Evolutionary conservation across 2,888 invertebrate genomes (phyloP).

Genomic region (Habroteleia sp.): DNA sequence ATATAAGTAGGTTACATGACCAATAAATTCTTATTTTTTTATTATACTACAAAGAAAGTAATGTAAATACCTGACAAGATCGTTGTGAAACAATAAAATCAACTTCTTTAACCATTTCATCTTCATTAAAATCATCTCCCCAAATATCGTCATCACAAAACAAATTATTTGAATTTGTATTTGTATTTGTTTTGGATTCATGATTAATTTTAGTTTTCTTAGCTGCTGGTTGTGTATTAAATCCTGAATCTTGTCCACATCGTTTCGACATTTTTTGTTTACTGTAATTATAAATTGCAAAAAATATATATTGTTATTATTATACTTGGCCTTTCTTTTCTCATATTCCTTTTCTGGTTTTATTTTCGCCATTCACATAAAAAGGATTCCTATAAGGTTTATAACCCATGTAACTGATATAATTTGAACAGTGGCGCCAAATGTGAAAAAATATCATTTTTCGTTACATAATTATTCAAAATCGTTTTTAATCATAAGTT

Average conservation of each 20-base stretch:
- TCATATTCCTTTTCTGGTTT: too few species aligned
- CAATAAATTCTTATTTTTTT: too few species aligned
- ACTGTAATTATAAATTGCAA: too few species aligned
- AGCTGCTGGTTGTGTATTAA: not conserved
- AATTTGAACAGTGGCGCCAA: too few species aligned
- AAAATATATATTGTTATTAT: not conserved
- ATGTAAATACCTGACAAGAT: constrained; percentile 7
- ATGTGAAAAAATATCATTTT: too few species aligned
- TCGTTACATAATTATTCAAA: too few species aligned
- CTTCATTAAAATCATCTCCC: constrained; percentile 24
- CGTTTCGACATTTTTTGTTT: constrained; percentile 16
- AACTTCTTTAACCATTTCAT: constrained; percentile 24
- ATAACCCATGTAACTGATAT: too few species aligned
- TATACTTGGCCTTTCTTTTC: too few species aligned
- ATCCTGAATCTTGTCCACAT: constrained; percentile 6
- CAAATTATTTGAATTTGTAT: not conserved
- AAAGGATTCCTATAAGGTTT: too few species aligned
- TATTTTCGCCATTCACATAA: too few species aligned
- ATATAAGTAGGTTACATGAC: not conserved
- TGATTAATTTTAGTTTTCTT: constrained; percentile 14
- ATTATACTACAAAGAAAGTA: too few species aligned
- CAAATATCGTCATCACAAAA: constrained; percentile 9
- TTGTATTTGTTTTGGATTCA: not conserved
- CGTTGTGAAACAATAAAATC: constrained; percentile 25
- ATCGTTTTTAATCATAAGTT: too few species aligned